Conservation (phyloP, 2,113 vertebrate genomes). For the Calidris pugnax region DNA sequence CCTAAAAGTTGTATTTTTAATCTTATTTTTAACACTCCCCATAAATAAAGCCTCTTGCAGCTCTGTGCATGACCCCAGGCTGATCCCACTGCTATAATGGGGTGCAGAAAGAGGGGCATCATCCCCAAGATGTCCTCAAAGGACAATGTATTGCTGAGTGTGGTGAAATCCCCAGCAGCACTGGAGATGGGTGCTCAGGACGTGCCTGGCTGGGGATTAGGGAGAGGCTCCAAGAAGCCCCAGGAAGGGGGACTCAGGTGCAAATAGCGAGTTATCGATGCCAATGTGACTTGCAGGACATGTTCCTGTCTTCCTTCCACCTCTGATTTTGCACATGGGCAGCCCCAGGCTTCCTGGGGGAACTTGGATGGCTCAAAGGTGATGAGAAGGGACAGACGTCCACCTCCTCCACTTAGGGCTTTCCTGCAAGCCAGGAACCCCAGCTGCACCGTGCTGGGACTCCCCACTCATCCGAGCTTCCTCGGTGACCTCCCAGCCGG, state of each 20-base stretch:
- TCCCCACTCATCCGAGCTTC: neutral
- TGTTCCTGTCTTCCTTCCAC: neutral
- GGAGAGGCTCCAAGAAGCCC: neutral
- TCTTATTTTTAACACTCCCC: neutral
- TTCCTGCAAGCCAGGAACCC: neutral
- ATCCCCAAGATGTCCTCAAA: neutral
- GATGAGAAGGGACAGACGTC: neutral
- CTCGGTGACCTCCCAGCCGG: rapidly evolving
- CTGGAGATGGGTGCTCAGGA: neutral
- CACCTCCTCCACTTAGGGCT: neutral
- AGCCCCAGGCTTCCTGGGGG: neutral
- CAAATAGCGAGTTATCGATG: neutral
- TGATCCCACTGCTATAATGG: neutral
- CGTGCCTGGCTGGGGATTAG: rapidly evolving
- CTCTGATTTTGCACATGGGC: rapidly evolving
- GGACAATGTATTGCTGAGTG: rapidly evolving
- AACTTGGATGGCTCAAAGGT: neutral
- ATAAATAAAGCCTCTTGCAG: neutral
- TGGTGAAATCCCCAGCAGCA: neutral
- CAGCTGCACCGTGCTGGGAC: neutral
- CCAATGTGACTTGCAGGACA: neutral
- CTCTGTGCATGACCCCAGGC: no score
- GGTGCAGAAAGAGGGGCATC: neutral
- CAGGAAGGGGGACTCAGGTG: neutral
- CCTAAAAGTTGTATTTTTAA: neutral